phyloP scores from a whole-genome alignment of 2,113 vertebrate genomes.

The Gobius niger region DNA sequence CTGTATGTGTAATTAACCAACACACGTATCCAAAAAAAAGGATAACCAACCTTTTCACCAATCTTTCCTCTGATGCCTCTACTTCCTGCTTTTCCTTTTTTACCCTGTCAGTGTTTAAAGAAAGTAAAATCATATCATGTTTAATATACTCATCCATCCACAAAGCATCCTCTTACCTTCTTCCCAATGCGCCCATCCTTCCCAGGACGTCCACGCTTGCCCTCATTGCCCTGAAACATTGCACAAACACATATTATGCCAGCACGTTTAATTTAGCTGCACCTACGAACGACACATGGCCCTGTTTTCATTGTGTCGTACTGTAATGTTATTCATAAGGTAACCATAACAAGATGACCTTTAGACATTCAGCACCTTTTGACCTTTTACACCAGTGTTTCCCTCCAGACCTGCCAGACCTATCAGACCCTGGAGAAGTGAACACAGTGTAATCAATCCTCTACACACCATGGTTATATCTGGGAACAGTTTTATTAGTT shows the following conservation, averaged over 20 bases:
- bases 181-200: slow-evolving; percentile 69
- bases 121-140: neutral
- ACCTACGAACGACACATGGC: too few species aligned
- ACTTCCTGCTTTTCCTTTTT: slow-evolving; percentile 74
- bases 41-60: slow-evolving; percentile 77
- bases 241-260: neutral
- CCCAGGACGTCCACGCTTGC: slow-evolving; percentile 68
- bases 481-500: neutral
- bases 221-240: slow-evolving; percentile 68
- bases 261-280: too few species aligned
- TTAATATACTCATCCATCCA: neutral
- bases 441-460: neutral
- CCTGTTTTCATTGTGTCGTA: too few species aligned
- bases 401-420: slow-evolving; percentile 72
- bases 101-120: slow-evolving; percentile 70
- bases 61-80: slow-evolving; percentile 66
- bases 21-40: neutral
- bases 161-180: slow-evolving; percentile 56
- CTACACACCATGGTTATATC: neutral
- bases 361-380: slow-evolving; percentile 64
- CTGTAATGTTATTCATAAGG: too few species aligned
- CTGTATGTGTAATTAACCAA: neutral
- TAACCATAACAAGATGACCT: too few species aligned
- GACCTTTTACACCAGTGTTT: slow-evolving; percentile 72
- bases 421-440: slow-evolving; percentile 65